phyloP scores from a whole-genome alignment of 1,140 invertebrate genomes.

The Ylistrum balloti region DNA sequence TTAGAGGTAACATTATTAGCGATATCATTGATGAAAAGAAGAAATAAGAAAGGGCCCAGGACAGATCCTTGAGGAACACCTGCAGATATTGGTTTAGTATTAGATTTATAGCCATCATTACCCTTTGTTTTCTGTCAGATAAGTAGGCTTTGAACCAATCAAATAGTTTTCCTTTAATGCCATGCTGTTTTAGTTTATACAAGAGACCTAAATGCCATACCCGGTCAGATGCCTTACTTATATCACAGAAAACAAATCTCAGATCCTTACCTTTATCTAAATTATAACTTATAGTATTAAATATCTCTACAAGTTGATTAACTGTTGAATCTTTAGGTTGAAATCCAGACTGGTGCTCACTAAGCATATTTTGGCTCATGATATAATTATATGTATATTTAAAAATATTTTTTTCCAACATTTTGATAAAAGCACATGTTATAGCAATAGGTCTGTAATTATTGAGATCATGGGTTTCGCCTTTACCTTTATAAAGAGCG shows the following conservation, averaged over 20 bases:
- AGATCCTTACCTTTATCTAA: neutral
- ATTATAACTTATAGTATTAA: neutral
- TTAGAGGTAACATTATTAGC: neutral
- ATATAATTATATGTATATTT: conserved; percentile 45
- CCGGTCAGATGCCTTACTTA: conserved; percentile 46
- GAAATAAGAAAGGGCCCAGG: conserved; percentile 47
- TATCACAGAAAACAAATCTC: neutral
- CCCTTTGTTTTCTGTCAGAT: conserved; percentile 41
- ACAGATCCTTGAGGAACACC: conserved; percentile 55
- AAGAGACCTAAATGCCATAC: conserved; percentile 44
- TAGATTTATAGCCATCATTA: neutral
- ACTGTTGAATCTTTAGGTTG: conserved; percentile 36
- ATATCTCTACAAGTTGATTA: conserved; percentile 26
- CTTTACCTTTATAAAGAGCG: conserved; percentile 52
- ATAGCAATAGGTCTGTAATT: too few species aligned
- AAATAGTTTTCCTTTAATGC: conserved; percentile 1
- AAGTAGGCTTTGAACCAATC: conserved; percentile 48
- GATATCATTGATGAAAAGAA: conserved; percentile 41
- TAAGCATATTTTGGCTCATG: neutral
- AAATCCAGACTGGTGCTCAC: conserved; percentile 17
- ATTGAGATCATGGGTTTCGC: conserved; percentile 7
- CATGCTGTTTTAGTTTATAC: conserved; percentile 14
- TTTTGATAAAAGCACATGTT: conserved; percentile 49
- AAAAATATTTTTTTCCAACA: conserved; percentile 45
- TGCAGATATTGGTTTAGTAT: neutral